Evolutionary conservation across 2,797 vertebrate genomes (phyloP), one percentile per base, ranked within the genome.

Genomic region (Botia almorhae): DNA sequence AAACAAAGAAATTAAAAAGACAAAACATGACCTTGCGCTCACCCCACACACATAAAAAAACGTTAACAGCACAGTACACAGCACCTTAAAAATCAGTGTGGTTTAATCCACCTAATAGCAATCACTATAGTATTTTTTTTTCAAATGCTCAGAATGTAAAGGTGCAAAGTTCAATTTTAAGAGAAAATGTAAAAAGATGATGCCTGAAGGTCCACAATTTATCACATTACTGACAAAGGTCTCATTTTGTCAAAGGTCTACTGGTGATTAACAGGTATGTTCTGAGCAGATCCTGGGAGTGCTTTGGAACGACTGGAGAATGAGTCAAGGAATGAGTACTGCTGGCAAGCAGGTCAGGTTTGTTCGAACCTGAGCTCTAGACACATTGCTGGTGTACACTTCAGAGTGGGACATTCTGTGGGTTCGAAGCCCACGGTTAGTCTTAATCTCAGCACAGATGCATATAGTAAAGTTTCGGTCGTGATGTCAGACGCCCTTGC

Each of bases 311-410:
- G 26, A 65, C 48, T 33, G 36, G 4, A 33, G 43, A 11, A 65
- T 3, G 12, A 61, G 39, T 19, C 7, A 16, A 61, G 58, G 10
- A 79, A 43, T 64, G 43, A 55, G 13, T 0, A 70, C 61, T 50
- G 55, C 69, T 64, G 8, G 14, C 12, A 65, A 39, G 29, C 33
- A 0, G 33, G 33, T 33, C 33, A 64, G 72, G 55, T 17, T 23
- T n/a, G 5, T 26, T 68, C n/a, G 58, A 53, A 70, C 76, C 72
- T 63, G 55, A 84, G 78, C 12, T 39, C 36, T 56, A 70, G 60
- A 76, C 80, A 85, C 84, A 53, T 84, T 89, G 92, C 92, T 93
- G 92, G 90, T 93, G 89, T 87, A 85, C 78, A 82, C 81, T 83
- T 79, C 13, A 81, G 46, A 67, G 77, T 64, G 56, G 61, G 61